These are phyloP conservation scores for Dryas iulia DNA, from an alignment of 1,140 invertebrate species.

Conservation along the genomic window DNA sequence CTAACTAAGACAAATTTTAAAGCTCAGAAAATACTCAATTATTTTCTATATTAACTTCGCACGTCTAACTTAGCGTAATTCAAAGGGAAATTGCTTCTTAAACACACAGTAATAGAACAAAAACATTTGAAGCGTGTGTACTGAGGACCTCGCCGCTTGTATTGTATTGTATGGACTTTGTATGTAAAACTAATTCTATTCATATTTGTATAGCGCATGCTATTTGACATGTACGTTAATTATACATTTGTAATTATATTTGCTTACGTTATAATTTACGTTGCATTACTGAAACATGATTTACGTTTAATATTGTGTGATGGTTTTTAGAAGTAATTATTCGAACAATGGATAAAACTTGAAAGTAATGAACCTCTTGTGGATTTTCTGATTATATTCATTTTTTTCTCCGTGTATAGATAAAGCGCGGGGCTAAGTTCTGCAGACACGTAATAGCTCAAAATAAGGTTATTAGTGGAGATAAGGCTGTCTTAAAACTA, in stretches of 20 bases:
- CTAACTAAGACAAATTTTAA: not conserved
- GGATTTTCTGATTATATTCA: no score
- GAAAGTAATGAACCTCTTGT: no score
- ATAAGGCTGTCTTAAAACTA: no score
- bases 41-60: not conserved
- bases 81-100: not conserved
- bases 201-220: not conserved
- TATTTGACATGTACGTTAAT: not conserved
- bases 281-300: not conserved
- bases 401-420: no score
- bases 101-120: not conserved
- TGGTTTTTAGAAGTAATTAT: not conserved
- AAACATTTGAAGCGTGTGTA: not conserved
- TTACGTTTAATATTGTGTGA: not conserved
- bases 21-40: not conserved
- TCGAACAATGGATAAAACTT: no score
- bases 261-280: not conserved
- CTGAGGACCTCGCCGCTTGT: not conserved
- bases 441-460: no score
- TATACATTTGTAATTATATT: not conserved
- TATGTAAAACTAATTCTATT: slow-evolving; percentile 1
- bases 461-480: no score
- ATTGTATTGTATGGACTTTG: not conserved
- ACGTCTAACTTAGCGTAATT: not conserved
- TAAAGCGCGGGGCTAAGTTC: no score